These are phyloP conservation scores for Lasioglossum zephyrum DNA, from an alignment of 2,888 invertebrate genomes.

Conservation along the genomic window DNA sequence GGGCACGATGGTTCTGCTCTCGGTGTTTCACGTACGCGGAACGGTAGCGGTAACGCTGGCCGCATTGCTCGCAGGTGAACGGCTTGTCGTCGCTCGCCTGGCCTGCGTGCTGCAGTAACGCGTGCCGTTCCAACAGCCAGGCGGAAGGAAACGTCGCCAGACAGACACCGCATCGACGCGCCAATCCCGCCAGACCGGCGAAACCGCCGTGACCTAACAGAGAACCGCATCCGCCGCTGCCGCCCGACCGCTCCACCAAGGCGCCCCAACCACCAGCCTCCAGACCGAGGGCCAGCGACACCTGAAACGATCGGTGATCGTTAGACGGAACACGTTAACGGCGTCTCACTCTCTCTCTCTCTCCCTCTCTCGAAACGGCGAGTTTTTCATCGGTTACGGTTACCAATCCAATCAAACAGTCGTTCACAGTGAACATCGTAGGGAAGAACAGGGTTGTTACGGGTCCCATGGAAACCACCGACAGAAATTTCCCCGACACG, in stretches of 20 bases:
- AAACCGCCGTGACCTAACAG: constrained; percentile 77
- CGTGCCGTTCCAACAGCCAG: constrained; percentile 95
- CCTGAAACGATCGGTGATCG: constrained; percentile 71
- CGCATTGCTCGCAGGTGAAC: constrained; percentile 96
- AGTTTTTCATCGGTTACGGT: neutral
- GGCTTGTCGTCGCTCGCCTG: constrained; percentile 92
- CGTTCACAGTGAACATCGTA: neutral
- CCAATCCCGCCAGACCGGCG: constrained; percentile 80
- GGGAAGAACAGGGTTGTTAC: neutral
- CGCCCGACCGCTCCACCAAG: constrained; percentile 78
- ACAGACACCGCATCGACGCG: constrained; percentile 91
- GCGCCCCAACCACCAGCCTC: constrained; percentile 85
- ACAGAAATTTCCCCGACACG: too few relatives aligned
- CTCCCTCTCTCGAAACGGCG: neutral
- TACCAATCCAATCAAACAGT: neutral
- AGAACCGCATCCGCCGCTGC: constrained; percentile 79
- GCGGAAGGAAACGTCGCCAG: constrained; percentile 94
- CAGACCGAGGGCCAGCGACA: constrained; percentile 81
- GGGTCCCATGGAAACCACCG: too few relatives aligned
- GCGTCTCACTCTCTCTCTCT: neutral
- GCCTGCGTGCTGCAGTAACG: constrained; percentile 92
- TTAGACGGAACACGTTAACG: neutral
- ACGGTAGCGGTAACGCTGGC: constrained; percentile 94
- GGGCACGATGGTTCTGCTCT: constrained; percentile 94
- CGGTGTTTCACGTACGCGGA: constrained; percentile 94